Percentiles rank a stretch among this genome's conserved stretches.
Conservation (phyloP, 1,140 invertebrate genomes). For the Lamellibrachia luymesi region DNA sequence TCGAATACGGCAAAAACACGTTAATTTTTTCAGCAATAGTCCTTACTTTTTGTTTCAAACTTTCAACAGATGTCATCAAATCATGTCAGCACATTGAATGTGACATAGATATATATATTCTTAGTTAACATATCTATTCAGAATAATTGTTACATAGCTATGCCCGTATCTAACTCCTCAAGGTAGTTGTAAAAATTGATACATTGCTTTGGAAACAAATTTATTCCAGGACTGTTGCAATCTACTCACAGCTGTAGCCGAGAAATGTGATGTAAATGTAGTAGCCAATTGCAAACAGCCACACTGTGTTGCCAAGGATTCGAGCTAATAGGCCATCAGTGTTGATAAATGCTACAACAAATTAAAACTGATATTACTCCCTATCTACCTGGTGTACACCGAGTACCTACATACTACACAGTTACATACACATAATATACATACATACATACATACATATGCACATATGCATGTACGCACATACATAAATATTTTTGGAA, state of each 20-base stretch:
- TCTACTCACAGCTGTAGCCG: constrained; percentile 87
- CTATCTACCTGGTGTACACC: not conserved
- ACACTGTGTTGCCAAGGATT: constrained; percentile 90
- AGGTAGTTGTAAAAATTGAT: not conserved
- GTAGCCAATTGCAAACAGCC: constrained; percentile 87
- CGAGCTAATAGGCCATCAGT: constrained; percentile 70
- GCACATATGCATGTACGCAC: too few species aligned
- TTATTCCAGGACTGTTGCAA: not conserved
- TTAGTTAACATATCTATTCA: too few species aligned
- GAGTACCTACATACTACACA: too few species aligned
- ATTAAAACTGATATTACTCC: constrained; percentile 25
- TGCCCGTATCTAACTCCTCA: not conserved
- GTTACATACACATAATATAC: too few species aligned
- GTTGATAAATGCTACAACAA: constrained; percentile 72
- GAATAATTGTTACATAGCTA: too few species aligned
- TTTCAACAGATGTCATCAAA: not conserved
- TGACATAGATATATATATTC: too few species aligned
- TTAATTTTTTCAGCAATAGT: not conserved
- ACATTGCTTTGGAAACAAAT: constrained; percentile 11
- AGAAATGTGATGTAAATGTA: constrained; percentile 98
- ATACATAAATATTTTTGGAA: not conserved
- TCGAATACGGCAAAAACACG: too few species aligned
- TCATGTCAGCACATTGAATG: not conserved
- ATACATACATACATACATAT: too few species aligned
- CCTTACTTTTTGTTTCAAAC: not conserved